phyloP scores from a whole-genome alignment of 2,888 invertebrate species.

The Cynaeus angustus region DNA sequence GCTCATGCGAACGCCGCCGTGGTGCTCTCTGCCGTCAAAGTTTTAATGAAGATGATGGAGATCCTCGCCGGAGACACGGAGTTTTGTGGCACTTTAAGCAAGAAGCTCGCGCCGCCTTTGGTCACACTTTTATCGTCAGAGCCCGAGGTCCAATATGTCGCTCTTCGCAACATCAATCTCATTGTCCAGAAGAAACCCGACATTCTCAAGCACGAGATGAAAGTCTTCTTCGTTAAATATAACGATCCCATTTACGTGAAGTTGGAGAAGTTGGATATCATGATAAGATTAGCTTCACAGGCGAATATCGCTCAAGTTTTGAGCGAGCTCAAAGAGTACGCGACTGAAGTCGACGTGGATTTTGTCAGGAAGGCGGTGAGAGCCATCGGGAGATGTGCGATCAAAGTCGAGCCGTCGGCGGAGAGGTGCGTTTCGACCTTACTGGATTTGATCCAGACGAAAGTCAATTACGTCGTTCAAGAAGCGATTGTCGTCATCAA shows the following conservation, averaged over 20 bases:
- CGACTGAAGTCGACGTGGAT: slow-evolving; percentile 99
- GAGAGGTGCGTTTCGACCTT: slow-evolving; percentile 98
- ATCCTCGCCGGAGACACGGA: slow-evolving; percentile 95
- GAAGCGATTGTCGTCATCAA: slow-evolving; percentile 99
- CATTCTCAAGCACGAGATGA: slow-evolving; percentile 99
- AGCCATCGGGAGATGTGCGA: slow-evolving; percentile 98
- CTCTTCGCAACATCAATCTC: slow-evolving; percentile 97
- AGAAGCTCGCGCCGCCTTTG: slow-evolving; percentile 98
- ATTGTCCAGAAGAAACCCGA: slow-evolving; percentile 99
- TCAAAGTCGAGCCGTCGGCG: slow-evolving; percentile 97
- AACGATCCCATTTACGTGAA: slow-evolving; percentile 99
- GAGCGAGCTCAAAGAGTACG: slow-evolving; percentile 98
- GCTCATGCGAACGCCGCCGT: slow-evolving; percentile 99
- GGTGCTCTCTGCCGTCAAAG: slow-evolving; percentile 98
- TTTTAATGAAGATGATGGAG: slow-evolving; percentile 98
- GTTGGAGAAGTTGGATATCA: slow-evolving; percentile 98
- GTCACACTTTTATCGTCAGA: slow-evolving; percentile 98
- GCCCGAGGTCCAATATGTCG: slow-evolving; percentile 99
- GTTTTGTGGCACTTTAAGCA: slow-evolving; percentile 93
- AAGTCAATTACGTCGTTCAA: slow-evolving; percentile 99
- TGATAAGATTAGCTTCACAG: slow-evolving; percentile 98
- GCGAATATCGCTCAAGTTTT: slow-evolving; percentile 98
- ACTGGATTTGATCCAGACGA: slow-evolving; percentile 98
- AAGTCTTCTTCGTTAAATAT: slow-evolving; percentile 99
- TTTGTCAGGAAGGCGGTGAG: slow-evolving; percentile 99